Percentiles rank a stretch among this genome's conserved stretches.
phyloP scores from a whole-genome alignment of 2,797 vertebrate genomes.

The Lithobates sylvaticus region DNA sequence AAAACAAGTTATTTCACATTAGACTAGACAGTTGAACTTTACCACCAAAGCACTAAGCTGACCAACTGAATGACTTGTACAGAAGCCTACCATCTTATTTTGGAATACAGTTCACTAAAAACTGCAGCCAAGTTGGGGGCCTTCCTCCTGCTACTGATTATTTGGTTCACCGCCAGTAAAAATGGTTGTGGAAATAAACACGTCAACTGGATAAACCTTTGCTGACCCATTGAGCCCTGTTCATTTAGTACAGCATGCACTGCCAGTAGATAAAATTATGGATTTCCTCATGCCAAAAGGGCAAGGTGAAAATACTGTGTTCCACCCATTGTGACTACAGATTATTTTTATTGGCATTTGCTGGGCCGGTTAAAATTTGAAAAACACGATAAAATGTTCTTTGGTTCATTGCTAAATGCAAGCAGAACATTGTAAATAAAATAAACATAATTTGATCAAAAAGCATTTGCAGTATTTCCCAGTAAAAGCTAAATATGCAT shows the following conservation, averaged over 20 bases:
- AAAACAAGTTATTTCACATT: background rate
- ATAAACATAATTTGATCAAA: background rate
- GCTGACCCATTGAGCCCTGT: conserved; percentile 70
- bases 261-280: conserved; percentile 71
- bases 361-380: conserved; percentile 63
- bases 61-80: background rate
- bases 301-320: conserved; percentile 74
- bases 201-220: conserved; percentile 69
- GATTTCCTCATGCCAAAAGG: conserved; percentile 69
- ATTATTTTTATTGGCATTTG: conserved; percentile 76
- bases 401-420: conserved; percentile 20
- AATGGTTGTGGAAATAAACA: conserved; percentile 74
- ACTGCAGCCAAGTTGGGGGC: conserved; percentile 67
- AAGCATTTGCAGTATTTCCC: background rate
- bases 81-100: conserved; percentile 65
- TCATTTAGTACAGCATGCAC: conserved; percentile 65
- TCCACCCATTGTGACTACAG: conserved; percentile 75
- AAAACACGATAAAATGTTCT: conserved; percentile 71
- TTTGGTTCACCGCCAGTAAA: conserved; percentile 74
- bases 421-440: conserved; percentile 32
- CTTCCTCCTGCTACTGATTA: conserved; percentile 70
- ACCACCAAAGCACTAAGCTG: background rate
- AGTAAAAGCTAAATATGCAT: background rate
- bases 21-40: background rate
- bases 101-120: conserved; percentile 68